Evolutionary conservation across 2,797 vertebrate species (phyloP).

Genomic region (Mallotus villosus): DNA sequence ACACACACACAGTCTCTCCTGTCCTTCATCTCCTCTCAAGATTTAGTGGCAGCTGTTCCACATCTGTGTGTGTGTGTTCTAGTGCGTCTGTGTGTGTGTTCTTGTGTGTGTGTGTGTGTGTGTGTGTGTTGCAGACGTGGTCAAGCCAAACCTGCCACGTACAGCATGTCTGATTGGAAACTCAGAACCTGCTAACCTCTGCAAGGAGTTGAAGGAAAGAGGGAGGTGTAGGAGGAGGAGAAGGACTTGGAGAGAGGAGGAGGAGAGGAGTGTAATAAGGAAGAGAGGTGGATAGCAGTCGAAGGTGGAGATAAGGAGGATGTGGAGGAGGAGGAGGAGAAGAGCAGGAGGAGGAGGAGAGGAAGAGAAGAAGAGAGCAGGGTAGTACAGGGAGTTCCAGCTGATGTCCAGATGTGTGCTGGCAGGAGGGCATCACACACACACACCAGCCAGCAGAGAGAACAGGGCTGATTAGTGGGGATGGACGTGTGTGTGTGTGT

Average conservation of each 20-base stretch:
- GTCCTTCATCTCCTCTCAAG: too few relatives aligned
- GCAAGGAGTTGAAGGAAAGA: background rate
- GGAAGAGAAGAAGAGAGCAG: background rate
- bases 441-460: too few relatives aligned
- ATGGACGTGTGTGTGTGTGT: too few relatives aligned
- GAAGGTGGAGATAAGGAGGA: too few relatives aligned
- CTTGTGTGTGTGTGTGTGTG: background rate
- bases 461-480: too few relatives aligned
- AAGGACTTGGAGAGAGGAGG: background rate
- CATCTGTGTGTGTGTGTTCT: background rate
- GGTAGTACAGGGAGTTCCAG: too few relatives aligned
- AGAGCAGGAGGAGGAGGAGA: background rate
- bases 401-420: too few relatives aligned
- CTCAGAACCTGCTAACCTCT: constrained; percentile 1
- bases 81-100: background rate
- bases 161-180: background rate
- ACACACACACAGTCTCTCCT: background rate
- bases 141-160: constrained; percentile 2
- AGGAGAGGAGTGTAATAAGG: background rate
- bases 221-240: background rate
- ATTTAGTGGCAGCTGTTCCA: constrained; percentile 7
- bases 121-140: constrained; percentile 1
- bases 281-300: background rate
- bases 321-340: too few relatives aligned
- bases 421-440: too few relatives aligned